These are phyloP conservation scores for Pimephales promelas DNA, from an alignment of 2,113 vertebrate genomes.

Conservation along the genomic window DNA sequence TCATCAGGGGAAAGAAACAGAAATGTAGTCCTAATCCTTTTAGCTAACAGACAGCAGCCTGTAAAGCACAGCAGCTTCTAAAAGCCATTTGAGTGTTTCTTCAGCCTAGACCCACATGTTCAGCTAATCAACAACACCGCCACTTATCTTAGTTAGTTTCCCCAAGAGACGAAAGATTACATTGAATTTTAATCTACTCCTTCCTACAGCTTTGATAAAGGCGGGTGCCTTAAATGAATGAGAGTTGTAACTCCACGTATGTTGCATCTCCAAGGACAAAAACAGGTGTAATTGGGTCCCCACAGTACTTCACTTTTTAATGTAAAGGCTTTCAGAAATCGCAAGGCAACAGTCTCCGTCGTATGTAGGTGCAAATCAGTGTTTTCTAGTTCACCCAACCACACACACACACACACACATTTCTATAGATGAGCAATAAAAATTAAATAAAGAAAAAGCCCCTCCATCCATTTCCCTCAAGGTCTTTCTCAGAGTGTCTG, in stretches of 20 bases:
- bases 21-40: slow-evolving; percentile 46
- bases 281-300: not conserved
- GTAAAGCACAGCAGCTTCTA: slow-evolving; percentile 35
- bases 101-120: slow-evolving; percentile 21
- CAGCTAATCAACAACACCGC: slow-evolving; percentile 47
- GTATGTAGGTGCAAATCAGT: not conserved
- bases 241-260: not conserved
- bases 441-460: slow-evolving; percentile 23
- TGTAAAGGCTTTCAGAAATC: not conserved
- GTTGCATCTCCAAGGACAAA: not conserved
- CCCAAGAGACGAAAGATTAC: slow-evolving; percentile 25
- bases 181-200: slow-evolving; percentile 24
- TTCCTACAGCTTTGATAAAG: slow-evolving; percentile 17
- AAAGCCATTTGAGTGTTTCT: slow-evolving; percentile 49
- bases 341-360: not conserved
- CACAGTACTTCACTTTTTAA: not conserved
- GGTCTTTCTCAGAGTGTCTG: slow-evolving; percentile 3
- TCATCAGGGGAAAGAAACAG: slow-evolving; percentile 41
- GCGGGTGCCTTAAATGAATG: not conserved
- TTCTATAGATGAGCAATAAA: slow-evolving; percentile 15
- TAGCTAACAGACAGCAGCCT: slow-evolving; percentile 39
- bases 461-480: slow-evolving; percentile 18
- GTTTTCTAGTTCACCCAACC: not conserved
- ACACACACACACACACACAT: not conserved
- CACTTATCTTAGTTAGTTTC: slow-evolving; percentile 27